Conservation (phyloP, 1,140 invertebrate genomes). For the Panagrolaimus sp. region DNA sequence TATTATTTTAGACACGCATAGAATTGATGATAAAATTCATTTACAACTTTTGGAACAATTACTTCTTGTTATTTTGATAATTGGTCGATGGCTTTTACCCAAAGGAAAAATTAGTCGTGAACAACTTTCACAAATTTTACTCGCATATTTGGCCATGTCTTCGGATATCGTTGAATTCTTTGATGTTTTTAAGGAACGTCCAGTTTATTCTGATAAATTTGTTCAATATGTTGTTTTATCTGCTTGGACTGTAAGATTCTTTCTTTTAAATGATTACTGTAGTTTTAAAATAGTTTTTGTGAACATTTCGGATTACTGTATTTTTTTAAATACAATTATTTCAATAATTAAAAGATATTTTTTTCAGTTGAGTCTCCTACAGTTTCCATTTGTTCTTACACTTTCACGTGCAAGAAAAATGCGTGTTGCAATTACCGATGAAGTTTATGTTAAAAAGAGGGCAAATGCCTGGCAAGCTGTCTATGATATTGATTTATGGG, state of each 20-base stretch:
- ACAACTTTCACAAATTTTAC: slow-evolving; percentile 80
- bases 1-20: background rate
- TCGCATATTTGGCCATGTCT: slow-evolving; percentile 70
- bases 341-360: background rate
- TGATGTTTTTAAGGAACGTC: slow-evolving; percentile 71
- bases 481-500: slow-evolving; percentile 57
- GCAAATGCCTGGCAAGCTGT: slow-evolving; percentile 39
- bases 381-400: slow-evolving; percentile 58
- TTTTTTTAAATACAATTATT: background rate
- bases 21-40: slow-evolving; percentile 64
- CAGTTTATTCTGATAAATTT: slow-evolving; percentile 41
- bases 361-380: slow-evolving; percentile 52
- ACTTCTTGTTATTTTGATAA: slow-evolving; percentile 61
- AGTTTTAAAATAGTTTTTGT: background rate
- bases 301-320: background rate
- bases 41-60: slow-evolving; percentile 69
- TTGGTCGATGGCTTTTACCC: slow-evolving; percentile 62
- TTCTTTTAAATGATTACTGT: no score
- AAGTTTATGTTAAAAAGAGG: slow-evolving; percentile 29
- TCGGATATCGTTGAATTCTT: slow-evolving; percentile 93
- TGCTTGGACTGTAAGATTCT: slow-evolving; percentile 56
- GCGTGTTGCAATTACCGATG: slow-evolving; percentile 55
- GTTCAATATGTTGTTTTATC: slow-evolving; percentile 52
- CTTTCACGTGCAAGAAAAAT: slow-evolving; percentile 54
- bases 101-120: slow-evolving; percentile 77